Conservation (phyloP, 2,113 vertebrate species). For the Coryphaenoides rupestris region DNA sequence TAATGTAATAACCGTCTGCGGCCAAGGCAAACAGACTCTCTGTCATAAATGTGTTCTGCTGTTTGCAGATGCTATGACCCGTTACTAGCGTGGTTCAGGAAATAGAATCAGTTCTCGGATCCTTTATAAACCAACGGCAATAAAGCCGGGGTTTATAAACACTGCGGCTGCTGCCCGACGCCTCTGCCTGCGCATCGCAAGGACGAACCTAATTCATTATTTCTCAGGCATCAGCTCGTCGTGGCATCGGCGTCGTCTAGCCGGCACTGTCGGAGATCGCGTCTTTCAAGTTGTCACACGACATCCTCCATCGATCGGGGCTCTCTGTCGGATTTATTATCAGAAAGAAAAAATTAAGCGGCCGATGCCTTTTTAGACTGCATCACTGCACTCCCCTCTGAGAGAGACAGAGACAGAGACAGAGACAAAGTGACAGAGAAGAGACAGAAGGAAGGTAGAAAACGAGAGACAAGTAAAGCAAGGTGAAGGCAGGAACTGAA, state of each 20-base stretch:
- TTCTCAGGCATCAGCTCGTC: constrained; percentile 23
- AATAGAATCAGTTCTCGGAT: no score
- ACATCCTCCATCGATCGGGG: constrained; percentile 41
- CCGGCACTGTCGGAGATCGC: constrained; percentile 29
- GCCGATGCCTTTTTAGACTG: constrained; percentile 33
- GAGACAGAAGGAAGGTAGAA: not conserved
- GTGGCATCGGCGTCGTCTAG: constrained; percentile 23
- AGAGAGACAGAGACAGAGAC: constrained; percentile 12
- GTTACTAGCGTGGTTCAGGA: no score
- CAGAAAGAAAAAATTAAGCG: not conserved
- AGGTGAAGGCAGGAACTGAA: no score
- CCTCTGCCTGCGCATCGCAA: constrained; percentile 20
- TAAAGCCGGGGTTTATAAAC: no score
- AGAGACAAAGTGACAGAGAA: constrained; percentile 10
- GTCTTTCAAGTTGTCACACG: constrained; percentile 34
- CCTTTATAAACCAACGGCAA: no score
- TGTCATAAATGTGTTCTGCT: constrained; percentile 10
- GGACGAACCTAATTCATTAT: constrained; percentile 20
- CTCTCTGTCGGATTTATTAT: constrained; percentile 48
- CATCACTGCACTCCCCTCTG: constrained; percentile 38
- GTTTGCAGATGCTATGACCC: no score
- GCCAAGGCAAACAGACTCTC: no score
- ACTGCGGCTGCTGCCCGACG: constrained; percentile 6
- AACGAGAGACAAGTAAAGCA: no score
- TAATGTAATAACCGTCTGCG: constrained; percentile 18